Evolutionary conservation across 2,797 vertebrate species (phyloP).

Genomic region (Balearica regulorum): DNA sequence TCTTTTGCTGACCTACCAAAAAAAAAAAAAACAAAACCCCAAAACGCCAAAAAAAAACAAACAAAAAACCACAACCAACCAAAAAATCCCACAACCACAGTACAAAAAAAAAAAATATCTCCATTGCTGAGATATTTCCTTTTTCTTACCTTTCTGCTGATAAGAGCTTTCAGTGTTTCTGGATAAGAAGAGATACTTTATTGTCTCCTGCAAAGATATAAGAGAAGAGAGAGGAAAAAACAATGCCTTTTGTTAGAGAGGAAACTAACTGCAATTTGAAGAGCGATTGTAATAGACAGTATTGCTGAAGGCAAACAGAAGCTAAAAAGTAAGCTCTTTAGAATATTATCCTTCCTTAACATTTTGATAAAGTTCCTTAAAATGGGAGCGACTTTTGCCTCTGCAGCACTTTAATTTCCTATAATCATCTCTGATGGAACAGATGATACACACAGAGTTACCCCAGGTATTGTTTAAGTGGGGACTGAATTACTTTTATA

Average conservation of each 20-base stretch:
- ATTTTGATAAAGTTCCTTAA: constrained; percentile 68
- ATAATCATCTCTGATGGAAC: constrained; percentile 63
- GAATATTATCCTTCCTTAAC: constrained; percentile 62
- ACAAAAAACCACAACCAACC: not conserved
- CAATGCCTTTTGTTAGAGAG: constrained; percentile 36
- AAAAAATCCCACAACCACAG: not conserved
- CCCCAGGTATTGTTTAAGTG: constrained; percentile 68
- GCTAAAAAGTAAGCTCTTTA: constrained; percentile 47
- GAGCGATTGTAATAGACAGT: not conserved
- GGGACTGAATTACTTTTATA: constrained; percentile 71
- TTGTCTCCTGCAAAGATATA: constrained; percentile 57
- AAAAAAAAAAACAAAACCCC: constrained; percentile 3
- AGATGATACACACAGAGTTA: constrained; percentile 62
- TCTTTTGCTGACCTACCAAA: constrained; percentile 47
- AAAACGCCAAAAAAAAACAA: constrained; percentile 23
- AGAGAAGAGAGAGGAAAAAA: constrained; percentile 14
- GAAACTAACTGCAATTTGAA: constrained; percentile 40
- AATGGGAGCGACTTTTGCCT: constrained; percentile 50
- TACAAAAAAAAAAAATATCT: not conserved
- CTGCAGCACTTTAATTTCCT: constrained; percentile 67
- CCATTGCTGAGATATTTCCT: constrained; percentile 45
- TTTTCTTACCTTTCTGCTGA: constrained; percentile 67
- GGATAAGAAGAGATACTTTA: constrained; percentile 65
- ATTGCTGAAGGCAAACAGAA: constrained; percentile 61
- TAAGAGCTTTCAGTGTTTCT: constrained; percentile 65